Evolutionary conservation across 2,797 vertebrate genomes (phyloP).

Genomic region (Delichon dasypus): DNA sequence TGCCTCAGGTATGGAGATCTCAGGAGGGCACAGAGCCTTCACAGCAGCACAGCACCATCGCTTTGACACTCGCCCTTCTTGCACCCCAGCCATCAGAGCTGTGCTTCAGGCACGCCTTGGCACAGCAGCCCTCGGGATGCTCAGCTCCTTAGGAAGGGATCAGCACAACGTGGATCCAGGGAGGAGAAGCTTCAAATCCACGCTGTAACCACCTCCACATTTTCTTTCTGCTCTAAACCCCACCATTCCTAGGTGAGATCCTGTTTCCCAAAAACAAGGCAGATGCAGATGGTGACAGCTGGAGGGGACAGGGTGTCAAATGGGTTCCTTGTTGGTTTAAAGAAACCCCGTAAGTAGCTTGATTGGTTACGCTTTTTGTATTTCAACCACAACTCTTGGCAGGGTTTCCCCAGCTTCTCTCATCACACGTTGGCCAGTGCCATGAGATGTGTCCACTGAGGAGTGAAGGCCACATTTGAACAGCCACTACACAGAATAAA

Average conservation of each 20-base stretch:
- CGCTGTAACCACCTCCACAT: fast-evolving
- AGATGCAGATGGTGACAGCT: neutral
- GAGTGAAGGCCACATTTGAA: neutral
- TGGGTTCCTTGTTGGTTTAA: fast-evolving
- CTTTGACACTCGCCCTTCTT: neutral
- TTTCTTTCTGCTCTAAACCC: neutral
- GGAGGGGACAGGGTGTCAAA: neutral
- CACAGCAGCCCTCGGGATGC: neutral
- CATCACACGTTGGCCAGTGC: fast-evolving
- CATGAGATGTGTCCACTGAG: fast-evolving
- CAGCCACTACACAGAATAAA: neutral
- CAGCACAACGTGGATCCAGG: fast-evolving
- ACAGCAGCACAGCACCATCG: neutral
- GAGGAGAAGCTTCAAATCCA: neutral
- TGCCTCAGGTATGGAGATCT: fast-evolving
- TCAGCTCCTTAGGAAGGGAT: neutral
- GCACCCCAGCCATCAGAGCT: neutral
- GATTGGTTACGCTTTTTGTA: neutral
- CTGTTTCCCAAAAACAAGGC: neutral
- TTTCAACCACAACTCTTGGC: neutral
- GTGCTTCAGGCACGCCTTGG: neutral
- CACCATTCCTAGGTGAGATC: neutral
- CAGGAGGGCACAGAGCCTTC: neutral
- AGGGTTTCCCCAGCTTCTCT: neutral
- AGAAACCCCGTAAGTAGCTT: neutral